Evolutionary conservation across 2,888 invertebrate genomes (phyloP), one percentile per base, ranked within the genome.

Genomic region (Euproctis similis): DNA sequence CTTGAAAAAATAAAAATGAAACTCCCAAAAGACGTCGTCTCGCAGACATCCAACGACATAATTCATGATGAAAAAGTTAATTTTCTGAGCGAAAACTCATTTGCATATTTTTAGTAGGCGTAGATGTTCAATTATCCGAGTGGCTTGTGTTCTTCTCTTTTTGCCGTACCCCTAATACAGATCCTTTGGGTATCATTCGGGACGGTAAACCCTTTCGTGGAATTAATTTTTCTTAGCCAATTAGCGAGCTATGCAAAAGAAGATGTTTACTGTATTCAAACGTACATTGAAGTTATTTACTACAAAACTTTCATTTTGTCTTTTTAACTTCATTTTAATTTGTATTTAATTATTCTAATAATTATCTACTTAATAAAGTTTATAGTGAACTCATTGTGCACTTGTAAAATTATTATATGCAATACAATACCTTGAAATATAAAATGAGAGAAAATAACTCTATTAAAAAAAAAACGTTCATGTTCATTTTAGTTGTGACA

Each of bases 51-150:
- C n/a, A 65, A 76, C 62, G 78, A 80, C 77, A 80, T 84, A 78
- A 81, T 80, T 82, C 84, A 84, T 82, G 65, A 82, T 82, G 84
- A 81, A 84, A 82, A 84, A 84, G 81, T 84, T 80, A 78, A 82
- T 82, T 84, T 81, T 75, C 75, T 56, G 60, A 55, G 66, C 55
- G 49, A 58, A 62, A 65, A 50, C 65, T 67, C 68, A 81, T 84
- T 82, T 84, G 71, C 84, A 84, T 84, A 82, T 80, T 82, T 84
- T 80, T 72, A n/a, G 73, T 70, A 56, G 55, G 60, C 68, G n/a
- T n/a, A n/a, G 46, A 55, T 56, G 59, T 68, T 67, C 78, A 75
- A 81, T 81, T 81, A 84, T 77, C 72, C 60, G 68, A 69, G 68
- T 68, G 59, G n/a, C n/a, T n/a, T 59, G 57, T 54, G 57, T 62